phyloP scores from a whole-genome alignment of 2,113 vertebrate genomes.

The Cygnus atratus region DNA sequence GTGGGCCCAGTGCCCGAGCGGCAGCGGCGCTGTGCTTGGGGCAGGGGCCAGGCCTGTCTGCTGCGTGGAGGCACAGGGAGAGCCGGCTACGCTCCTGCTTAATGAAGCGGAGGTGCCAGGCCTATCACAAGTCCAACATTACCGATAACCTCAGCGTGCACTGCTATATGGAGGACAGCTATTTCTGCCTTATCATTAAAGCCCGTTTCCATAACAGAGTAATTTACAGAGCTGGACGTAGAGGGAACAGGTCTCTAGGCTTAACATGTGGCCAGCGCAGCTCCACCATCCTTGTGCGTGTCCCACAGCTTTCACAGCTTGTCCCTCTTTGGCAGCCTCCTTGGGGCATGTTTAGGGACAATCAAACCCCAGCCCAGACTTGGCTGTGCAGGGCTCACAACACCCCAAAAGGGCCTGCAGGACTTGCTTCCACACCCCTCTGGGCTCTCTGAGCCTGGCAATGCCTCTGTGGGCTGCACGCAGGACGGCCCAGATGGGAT shows the following conservation, averaged over 20 bases:
- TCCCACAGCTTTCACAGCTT: background rate
- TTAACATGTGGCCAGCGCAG: rapidly evolving
- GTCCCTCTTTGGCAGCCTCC: no score
- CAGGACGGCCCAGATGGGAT: background rate
- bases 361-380: background rate
- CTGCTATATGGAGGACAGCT: background rate
- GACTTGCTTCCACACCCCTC: rapidly evolving
- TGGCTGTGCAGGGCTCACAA: background rate
- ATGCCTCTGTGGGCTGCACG: background rate
- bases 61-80: background rate
- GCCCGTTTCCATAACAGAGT: background rate
- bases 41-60: background rate
- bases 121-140: background rate
- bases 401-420: no score
- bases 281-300: background rate
- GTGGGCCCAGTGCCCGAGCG: background rate
- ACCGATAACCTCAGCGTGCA: background rate
- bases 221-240: background rate
- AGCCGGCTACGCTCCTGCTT: background rate
- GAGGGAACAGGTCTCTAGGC: rapidly evolving
- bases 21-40: background rate
- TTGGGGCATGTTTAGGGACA: rapidly evolving
- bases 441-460: background rate
- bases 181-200: background rate
- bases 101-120: background rate